phyloP scores from a whole-genome alignment of 2,888 invertebrate genomes.

The Drosophila tanythrix region DNA sequence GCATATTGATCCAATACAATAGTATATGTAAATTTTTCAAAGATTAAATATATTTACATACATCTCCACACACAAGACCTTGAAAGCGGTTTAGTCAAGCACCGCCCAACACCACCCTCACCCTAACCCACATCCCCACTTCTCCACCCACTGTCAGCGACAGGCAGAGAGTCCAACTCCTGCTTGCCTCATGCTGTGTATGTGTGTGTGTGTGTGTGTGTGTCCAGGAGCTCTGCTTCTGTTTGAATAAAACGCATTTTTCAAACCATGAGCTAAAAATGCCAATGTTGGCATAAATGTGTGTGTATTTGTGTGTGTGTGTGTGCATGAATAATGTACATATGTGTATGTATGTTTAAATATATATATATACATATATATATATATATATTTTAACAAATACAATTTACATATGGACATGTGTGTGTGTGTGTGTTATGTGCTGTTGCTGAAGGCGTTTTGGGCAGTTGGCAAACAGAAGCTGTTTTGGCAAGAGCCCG shows the following conservation, averaged over 20 bases:
- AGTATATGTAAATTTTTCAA: constrained; percentile 58
- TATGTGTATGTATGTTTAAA: constrained; percentile 21
- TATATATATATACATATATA: constrained; percentile 47
- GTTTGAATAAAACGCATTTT: constrained; percentile 76
- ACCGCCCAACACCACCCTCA: background rate
- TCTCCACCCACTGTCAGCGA: constrained; percentile 22
- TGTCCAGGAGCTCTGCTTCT: constrained; percentile 63
- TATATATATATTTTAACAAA: constrained; percentile 33
- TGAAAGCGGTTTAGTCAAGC: constrained; percentile 45
- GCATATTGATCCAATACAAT: constrained; percentile 61
- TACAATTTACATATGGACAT: constrained; percentile 49
- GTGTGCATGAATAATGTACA: constrained; percentile 70
- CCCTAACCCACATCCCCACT: background rate
- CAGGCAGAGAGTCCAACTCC: constrained; percentile 33
- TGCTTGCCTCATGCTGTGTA: constrained; percentile 4
- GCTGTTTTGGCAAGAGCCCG: constrained; percentile 33
- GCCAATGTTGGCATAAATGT: constrained; percentile 40
- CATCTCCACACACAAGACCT: constrained; percentile 37
- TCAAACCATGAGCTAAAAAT: constrained; percentile 64
- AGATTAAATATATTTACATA: constrained; percentile 55
- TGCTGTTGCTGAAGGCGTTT: constrained; percentile 63
- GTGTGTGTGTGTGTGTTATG: constrained; percentile 37
- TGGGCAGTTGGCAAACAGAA: constrained; percentile 68
- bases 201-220: constrained; percentile 2
- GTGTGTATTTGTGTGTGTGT: constrained; percentile 19